A percentile compares a stretch with the other conserved stretches of the same genome.
These are phyloP conservation scores for Harpagoxenus sublaevis DNA, from an alignment of 2,888 invertebrate species.

Conservation along the genomic window DNA sequence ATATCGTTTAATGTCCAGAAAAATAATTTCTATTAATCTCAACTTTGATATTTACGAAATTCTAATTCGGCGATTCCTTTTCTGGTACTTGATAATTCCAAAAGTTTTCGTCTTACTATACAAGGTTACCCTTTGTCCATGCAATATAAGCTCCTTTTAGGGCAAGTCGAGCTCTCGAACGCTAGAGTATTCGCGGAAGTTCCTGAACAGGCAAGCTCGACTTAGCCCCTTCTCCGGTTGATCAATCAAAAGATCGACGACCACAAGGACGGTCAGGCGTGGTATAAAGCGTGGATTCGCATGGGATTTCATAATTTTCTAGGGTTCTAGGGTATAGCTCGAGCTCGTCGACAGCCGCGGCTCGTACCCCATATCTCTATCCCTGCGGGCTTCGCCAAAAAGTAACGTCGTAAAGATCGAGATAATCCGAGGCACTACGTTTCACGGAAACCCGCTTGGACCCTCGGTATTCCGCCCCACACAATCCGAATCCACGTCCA, in stretches of 20 bases:
- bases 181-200: constrained; percentile 4
- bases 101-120: background rate
- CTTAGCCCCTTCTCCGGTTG: background rate
- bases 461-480: constrained; percentile 61
- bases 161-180: background rate
- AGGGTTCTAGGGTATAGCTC: background rate
- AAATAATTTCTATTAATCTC: background rate
- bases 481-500: constrained; percentile 69
- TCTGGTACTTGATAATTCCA: background rate
- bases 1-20: background rate
- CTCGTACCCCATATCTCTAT: constrained; percentile 53
- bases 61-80: background rate
- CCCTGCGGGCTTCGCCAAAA: constrained; percentile 66
- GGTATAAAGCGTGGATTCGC: background rate
- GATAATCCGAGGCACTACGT: constrained; percentile 75
- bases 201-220: background rate
- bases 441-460: constrained; percentile 65
- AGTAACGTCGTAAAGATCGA: constrained; percentile 78
- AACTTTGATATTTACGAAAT: background rate
- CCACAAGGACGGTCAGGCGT: background rate
- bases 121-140: background rate
- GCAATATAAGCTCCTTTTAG: background rate
- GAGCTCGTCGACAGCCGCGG: constrained; percentile 1
- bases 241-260: constrained; percentile 34
- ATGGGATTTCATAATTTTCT: constrained; percentile 38